Percentiles rank a stretch among this genome's conserved stretches.
These are phyloP conservation scores for Hirtodrosophila alboralis DNA, from an alignment of 2,888 invertebrate species.

Conservation along the genomic window DNA sequence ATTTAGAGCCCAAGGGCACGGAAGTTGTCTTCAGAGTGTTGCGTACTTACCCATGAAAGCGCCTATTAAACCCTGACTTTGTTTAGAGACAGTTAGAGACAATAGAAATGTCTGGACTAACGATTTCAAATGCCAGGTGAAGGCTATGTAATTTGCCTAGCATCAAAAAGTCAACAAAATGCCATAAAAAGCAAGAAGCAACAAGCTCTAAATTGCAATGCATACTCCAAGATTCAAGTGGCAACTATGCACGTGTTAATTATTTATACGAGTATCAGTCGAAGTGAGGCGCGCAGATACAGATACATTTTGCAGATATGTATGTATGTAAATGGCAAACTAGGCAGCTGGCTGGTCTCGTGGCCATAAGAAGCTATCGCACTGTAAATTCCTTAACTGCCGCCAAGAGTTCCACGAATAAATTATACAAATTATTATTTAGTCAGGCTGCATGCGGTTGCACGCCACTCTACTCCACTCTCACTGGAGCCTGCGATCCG, in stretches of 20 bases:
- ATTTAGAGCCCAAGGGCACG: conserved; percentile 18
- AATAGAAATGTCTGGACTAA: conserved; percentile 42
- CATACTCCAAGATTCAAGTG: conserved; percentile 15
- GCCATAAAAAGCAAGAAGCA: conserved; percentile 38
- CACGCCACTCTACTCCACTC: conserved; percentile 35
- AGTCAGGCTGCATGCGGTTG: conserved; percentile 31
- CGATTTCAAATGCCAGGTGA: conserved; percentile 12
- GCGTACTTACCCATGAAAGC: conserved; percentile 24
- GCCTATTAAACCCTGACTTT: conserved; percentile 19
- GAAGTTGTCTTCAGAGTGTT: conserved; percentile 27
- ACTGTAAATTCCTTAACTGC: conserved; percentile 45
- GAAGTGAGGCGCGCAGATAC: background rate
- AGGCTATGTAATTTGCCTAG: conserved; percentile 27
- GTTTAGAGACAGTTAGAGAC: conserved; percentile 3
- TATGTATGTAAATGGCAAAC: background rate
- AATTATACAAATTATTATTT: conserved; percentile 78
- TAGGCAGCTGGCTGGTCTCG: conserved; percentile 4
- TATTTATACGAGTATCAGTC: conserved; percentile 57
- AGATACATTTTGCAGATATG: background rate
- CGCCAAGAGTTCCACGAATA: conserved; percentile 50
- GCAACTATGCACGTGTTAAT: conserved; percentile 66
- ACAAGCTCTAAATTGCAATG: conserved; percentile 40
- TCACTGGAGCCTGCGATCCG: conserved; percentile 30
- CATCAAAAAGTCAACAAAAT: conserved; percentile 45
- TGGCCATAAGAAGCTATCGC: conserved; percentile 55